Conservation (phyloP, 2,797 vertebrate species). For the Pangasius djambal region DNA sequence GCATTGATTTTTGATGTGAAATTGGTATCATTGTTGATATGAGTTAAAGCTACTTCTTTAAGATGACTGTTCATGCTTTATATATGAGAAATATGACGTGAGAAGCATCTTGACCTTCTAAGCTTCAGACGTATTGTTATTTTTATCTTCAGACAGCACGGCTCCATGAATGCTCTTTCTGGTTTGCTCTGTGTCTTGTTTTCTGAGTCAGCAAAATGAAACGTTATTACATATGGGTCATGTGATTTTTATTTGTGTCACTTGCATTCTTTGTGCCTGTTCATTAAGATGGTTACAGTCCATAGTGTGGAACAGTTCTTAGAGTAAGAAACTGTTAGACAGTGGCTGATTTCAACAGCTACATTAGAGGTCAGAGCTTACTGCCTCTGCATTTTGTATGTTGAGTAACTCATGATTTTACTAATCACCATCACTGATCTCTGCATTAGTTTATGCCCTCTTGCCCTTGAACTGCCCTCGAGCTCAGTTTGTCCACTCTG, state of each 20-base stretch:
- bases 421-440: background rate
- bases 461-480: background rate
- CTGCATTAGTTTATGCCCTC: background rate
- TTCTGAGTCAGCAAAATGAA: slow-evolving; percentile 14
- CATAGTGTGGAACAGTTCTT: background rate
- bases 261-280: background rate
- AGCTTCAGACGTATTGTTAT: slow-evolving; percentile 30
- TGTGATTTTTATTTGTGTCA: background rate
- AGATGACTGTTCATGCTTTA: background rate
- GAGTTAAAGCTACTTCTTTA: background rate
- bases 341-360: background rate
- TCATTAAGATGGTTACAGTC: background rate
- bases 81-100: background rate
- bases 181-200: background rate
- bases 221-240: background rate
- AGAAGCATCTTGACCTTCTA: slow-evolving; percentile 37
- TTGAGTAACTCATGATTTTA: background rate
- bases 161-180: slow-evolving; percentile 20
- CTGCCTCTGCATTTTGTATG: background rate
- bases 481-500: background rate
- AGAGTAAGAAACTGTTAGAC: background rate
- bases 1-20: background rate
- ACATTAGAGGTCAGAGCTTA: background rate
- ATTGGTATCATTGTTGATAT: background rate
- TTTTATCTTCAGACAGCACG: slow-evolving; percentile 35